These are phyloP conservation scores for Allacma fusca DNA, from an alignment of 2,888 invertebrate genomes.

Conservation along the genomic window DNA sequence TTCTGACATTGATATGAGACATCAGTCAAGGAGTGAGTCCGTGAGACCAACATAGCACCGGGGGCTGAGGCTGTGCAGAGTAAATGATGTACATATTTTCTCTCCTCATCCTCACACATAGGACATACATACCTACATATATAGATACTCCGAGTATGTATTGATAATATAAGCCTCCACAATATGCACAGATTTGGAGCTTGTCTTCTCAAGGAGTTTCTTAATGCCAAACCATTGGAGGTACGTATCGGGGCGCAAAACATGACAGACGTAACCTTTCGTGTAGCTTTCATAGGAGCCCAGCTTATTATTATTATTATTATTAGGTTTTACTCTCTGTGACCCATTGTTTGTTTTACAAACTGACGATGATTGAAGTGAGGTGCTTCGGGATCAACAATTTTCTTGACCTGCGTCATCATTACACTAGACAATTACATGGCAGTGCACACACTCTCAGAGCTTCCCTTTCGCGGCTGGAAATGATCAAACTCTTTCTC, in stretches of 20 bases:
- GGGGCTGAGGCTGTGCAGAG: neutral
- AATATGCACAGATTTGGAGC: too few species aligned
- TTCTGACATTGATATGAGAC: conserved; percentile 18
- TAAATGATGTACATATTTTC: too few species aligned
- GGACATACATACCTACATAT: neutral
- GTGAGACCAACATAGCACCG: neutral
- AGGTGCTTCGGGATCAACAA: conserved; percentile 42
- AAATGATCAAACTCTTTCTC: conserved; percentile 1
- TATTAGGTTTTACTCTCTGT: conserved; percentile 16
- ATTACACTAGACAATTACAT: conserved; percentile 41
- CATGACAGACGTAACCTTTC: conserved; percentile 29
- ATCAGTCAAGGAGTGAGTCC: neutral
- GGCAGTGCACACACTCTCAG: conserved; percentile 11
- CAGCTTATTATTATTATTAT: conserved; percentile 25
- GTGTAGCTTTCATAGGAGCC: conserved; percentile 16
- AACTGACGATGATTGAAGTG: conserved; percentile 43
- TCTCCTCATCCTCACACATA: too few species aligned
- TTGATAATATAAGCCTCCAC: too few species aligned
- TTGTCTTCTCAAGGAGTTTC: too few species aligned
- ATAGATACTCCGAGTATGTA: too few species aligned
- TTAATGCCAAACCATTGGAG: too few species aligned
- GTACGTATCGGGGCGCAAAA: neutral
- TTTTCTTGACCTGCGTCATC: conserved; percentile 43
- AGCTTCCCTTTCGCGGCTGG: neutral
- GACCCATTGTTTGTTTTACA: conserved; percentile 45